phyloP scores from a whole-genome alignment of 2,888 invertebrate species.

The Trissolcus japonicus region DNA sequence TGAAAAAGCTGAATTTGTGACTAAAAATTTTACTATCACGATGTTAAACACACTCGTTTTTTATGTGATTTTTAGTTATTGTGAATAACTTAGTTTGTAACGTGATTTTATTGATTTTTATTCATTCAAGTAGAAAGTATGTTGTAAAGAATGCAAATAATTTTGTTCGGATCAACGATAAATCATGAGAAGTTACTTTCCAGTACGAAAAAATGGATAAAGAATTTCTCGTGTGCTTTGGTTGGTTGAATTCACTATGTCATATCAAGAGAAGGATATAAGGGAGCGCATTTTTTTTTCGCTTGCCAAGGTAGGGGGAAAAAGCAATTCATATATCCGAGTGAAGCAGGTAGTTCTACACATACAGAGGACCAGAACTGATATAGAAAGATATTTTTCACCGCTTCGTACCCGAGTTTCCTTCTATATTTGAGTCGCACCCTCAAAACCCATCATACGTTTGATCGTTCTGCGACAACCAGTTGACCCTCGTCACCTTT shows the following conservation, averaged over 20 bases:
- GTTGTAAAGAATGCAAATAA: too few species aligned
- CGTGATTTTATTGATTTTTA: too few species aligned
- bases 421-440: constrained; percentile 14
- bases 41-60: constrained; percentile 1
- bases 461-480: constrained; percentile 36
- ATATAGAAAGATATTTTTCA: constrained; percentile 64
- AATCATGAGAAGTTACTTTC: too few species aligned
- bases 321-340: constrained; percentile 54
- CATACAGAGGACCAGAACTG: constrained; percentile 54
- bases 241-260: neutral
- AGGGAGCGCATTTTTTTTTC: constrained; percentile 14
- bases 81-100: too few species aligned
- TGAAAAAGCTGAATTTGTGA: too few species aligned
- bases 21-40: too few species aligned
- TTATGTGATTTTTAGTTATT: neutral
- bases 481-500: constrained; percentile 55
- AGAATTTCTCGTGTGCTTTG: too few species aligned
- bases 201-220: too few species aligned
- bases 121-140: too few species aligned
- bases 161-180: too few species aligned
- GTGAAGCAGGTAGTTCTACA: constrained; percentile 42
- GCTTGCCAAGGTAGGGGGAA: constrained; percentile 24
- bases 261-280: constrained; percentile 14
- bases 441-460: constrained; percentile 41
- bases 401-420: constrained; percentile 27